Base-by-base conservation (phyloP, 2,113 vertebrate genomes). In the Beaufortia kweichowensis region DNA sequence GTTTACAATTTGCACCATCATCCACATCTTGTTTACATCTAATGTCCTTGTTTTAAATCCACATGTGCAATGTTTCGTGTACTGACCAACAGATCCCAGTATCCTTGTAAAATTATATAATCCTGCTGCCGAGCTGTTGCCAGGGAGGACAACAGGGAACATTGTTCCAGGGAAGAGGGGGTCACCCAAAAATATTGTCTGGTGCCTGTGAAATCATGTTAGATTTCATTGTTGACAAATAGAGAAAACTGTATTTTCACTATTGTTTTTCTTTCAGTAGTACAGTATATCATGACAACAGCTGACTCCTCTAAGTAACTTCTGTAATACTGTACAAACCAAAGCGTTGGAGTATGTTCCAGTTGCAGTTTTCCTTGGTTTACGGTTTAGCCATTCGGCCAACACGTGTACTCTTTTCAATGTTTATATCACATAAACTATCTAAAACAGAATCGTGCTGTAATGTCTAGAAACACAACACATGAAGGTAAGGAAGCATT, bases 1-100 rank as follows among this genome's bases (percentile, higher is more conserved):
- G 3, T 48, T 48, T 14, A 15, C 6, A 35, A 35, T 35, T 10
- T 39, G 35, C 35, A 39, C 8, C 17, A 17, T 33, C 66, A n/a
- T 69, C 28, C 41, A 48, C 29, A 70, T 56, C 67, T 70, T 56
- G 28, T 55, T 24, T 35, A 39, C 31, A 70, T 53, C 46, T 10
- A 43, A 65, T 26, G 17, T 68, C 26, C 26, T 35, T n/a, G 1
- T 33, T n/a, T 35, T 19, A 57, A 71, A 57, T 21, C 67, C 23
- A 26, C 29, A 70, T 56, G 29, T 21, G 48, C 35, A 21, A 4
- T 24, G 31, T 24, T 71, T 57, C 41, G n/a, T 33, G 31, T 19
- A 26, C n/a, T 19, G 53, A 41, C 29, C 3, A 14, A 71, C 31
- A 57, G 15, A 24, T 56, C 21, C 29, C 14, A 17, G 4, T 50